Percentiles rank a stretch among this genome's conserved stretches.
These are phyloP conservation scores for Actinostola sp. DNA, from an alignment of 92 coral and sea anemone species.

Conservation along the genomic window DNA sequence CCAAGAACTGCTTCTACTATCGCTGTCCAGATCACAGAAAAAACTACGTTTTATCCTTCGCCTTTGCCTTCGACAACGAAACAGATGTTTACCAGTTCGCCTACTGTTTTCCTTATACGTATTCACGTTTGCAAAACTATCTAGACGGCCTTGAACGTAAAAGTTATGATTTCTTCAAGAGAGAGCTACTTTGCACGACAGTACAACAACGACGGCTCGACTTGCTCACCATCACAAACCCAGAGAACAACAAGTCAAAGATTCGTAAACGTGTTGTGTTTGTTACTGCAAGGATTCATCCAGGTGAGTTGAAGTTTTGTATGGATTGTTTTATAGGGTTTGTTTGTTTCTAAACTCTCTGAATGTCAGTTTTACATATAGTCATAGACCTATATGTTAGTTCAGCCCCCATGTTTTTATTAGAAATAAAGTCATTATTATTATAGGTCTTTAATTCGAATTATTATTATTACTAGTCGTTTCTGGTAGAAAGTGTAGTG, in stretches of 20 bases:
- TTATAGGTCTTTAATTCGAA: too few species aligned
- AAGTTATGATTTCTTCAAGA: constrained; percentile 63
- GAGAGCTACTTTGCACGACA: constrained; percentile 86
- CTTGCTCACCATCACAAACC: constrained; percentile 85
- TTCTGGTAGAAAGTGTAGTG: too few species aligned
- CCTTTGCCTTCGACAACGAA: constrained; percentile 95
- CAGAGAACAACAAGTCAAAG: constrained; percentile 68
- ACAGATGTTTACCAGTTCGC: constrained; percentile 97
- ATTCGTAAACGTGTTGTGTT: constrained; percentile 82
- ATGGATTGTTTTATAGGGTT: background rate
- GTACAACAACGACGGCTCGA: constrained; percentile 93
- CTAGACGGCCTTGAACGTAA: constrained; percentile 76
- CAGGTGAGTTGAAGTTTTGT: constrained; percentile 67
- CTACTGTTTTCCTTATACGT: constrained; percentile 94
- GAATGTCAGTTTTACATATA: background rate
- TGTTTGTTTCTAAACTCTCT: background rate
- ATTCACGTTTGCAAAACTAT: constrained; percentile 88
- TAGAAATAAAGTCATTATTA: too few species aligned
- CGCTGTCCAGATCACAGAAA: constrained; percentile 99
- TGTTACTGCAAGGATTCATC: constrained; percentile 96
- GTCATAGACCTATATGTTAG: too few species aligned
- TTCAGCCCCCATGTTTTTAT: too few species aligned
- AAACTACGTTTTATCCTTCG: constrained; percentile 96
- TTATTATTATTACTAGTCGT: too few species aligned
- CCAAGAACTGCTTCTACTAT: constrained; percentile 96